A percentile compares a stretch with the other conserved stretches of the same genome.
Conservation (phyloP, 2,888 invertebrate species). For the Xestia ashworthii region DNA sequence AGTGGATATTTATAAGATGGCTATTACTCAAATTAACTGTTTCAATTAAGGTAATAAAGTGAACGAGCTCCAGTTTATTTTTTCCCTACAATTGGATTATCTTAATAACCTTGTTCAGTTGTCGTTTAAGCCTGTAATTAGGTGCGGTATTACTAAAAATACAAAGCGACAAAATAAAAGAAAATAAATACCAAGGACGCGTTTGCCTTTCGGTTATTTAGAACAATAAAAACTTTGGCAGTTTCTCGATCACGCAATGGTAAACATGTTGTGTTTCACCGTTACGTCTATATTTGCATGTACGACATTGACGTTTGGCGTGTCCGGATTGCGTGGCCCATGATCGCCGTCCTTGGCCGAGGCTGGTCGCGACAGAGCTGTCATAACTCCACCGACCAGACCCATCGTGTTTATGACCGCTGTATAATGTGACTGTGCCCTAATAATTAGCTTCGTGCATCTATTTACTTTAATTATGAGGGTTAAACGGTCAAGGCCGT, state of each 20-base stretch:
- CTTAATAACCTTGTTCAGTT: conserved; percentile 38
- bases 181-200: conserved; percentile 56
- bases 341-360: conserved; percentile 66
- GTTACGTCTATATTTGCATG: conserved; percentile 65
- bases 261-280: conserved; percentile 49
- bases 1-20: conserved; percentile 22
- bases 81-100: conserved; percentile 38
- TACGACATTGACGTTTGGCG: conserved; percentile 63
- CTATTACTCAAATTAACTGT: conserved; percentile 17
- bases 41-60: conserved; percentile 18
- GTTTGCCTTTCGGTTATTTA: conserved; percentile 55
- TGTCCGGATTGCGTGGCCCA: conserved; percentile 66
- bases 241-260: conserved; percentile 63
- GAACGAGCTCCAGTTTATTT: conserved; percentile 9
- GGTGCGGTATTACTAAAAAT: conserved; percentile 45
- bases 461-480: conserved; percentile 73
- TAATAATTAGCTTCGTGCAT: conserved; percentile 74
- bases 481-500: conserved; percentile 68
- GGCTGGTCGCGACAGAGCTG: conserved; percentile 64
- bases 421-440: conserved; percentile 52
- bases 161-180: conserved; percentile 40
- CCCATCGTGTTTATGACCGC: conserved; percentile 53
- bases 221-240: conserved; percentile 64
- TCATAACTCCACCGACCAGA: conserved; percentile 63
- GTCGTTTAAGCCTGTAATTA: conserved; percentile 45